Conservation (phyloP, 2,888 invertebrate species). For the Subacronicta megacephala region DNA sequence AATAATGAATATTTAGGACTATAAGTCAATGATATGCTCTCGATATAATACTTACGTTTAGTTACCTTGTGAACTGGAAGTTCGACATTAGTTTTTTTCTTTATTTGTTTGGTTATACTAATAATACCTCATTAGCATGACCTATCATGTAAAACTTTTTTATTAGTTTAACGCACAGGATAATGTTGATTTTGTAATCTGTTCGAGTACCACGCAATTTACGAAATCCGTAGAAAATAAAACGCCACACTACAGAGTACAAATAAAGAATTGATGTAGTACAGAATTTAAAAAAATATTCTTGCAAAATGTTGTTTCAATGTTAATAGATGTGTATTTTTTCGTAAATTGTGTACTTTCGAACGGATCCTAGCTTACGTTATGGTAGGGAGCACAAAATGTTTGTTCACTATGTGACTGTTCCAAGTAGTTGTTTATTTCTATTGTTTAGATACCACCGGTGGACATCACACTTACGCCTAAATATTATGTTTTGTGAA, state of each 20-base stretch:
- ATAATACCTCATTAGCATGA: conserved; percentile 86
- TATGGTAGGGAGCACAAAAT: conserved; percentile 52
- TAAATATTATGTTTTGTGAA: conserved; percentile 29
- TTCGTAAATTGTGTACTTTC: conserved; percentile 42
- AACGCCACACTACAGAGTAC: conserved; percentile 55
- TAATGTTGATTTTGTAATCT: conserved; percentile 60
- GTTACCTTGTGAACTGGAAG: conserved; percentile 88
- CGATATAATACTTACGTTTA: conserved; percentile 83
- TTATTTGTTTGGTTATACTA: conserved; percentile 72
- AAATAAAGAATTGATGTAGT: conserved; percentile 58
- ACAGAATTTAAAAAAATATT: conserved; percentile 42
- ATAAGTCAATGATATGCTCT: conserved; percentile 82
- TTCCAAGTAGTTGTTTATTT: conserved; percentile 39
- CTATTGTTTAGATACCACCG: conserved; percentile 22
- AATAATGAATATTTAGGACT: conserved; percentile 79
- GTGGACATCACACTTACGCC: conserved; percentile 15
- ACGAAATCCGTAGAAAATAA: conserved; percentile 42
- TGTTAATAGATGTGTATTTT: conserved; percentile 55
- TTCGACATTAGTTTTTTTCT: conserved; percentile 79
- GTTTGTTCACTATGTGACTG: conserved; percentile 48
- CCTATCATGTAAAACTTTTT: conserved; percentile 77
- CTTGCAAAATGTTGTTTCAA: conserved; percentile 49
- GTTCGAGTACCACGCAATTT: conserved; percentile 49
- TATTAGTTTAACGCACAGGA: conserved; percentile 63
- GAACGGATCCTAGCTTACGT: conserved; percentile 47